Evolutionary conservation across 2,113 vertebrate genomes (phyloP).

Genomic region (Rhinoderma darwinii): DNA sequence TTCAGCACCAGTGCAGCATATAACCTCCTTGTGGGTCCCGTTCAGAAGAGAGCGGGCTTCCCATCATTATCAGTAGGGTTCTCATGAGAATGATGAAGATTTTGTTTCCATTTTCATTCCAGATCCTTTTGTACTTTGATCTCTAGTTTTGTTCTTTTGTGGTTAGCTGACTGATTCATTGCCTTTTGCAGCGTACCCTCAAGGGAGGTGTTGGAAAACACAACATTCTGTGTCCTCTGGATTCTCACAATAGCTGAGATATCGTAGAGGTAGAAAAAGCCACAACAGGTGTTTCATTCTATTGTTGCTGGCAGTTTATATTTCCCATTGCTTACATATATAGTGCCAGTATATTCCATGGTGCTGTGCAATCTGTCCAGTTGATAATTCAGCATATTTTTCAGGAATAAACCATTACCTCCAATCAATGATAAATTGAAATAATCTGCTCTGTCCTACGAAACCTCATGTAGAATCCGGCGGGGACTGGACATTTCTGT

Average conservation of each 20-base stretch:
- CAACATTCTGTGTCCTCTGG: constrained; percentile 33
- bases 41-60: neutral
- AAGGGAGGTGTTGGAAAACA: constrained; percentile 48
- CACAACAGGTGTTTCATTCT: neutral
- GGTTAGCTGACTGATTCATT: constrained; percentile 35
- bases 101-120: constrained; percentile 39
- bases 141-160: constrained; percentile 48
- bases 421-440: neutral
- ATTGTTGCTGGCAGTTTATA: neutral
- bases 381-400: neutral
- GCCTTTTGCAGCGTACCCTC: constrained; percentile 42
- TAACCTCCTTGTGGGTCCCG: neutral
- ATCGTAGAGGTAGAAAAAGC: neutral
- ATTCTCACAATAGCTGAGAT: constrained; percentile 1
- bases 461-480: no score
- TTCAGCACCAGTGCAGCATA: neutral
- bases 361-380: neutral
- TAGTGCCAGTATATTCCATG: neutral
- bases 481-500: no score
- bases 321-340: neutral
- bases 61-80: constrained; percentile 2
- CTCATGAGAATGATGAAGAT: constrained; percentile 52
- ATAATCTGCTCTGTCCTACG: neutral
- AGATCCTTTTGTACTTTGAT: constrained; percentile 46
- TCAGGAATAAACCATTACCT: neutral